Conservation (phyloP, 2,888 invertebrate genomes). For the Octodonta nipae region DNA sequence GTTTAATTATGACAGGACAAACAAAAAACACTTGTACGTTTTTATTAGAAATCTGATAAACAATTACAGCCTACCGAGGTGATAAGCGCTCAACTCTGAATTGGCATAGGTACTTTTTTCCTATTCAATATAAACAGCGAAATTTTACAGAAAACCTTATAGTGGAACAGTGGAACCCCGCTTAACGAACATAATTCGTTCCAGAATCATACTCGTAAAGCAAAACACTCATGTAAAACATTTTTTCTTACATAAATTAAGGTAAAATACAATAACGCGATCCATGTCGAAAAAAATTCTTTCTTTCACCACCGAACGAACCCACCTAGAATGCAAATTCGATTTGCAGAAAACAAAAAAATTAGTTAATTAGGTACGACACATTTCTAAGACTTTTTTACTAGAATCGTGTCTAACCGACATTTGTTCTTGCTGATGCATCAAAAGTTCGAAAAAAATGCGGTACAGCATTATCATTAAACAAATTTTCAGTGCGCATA, state of each 20-base stretch:
- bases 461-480: slow-evolving; percentile 1
- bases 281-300: not conserved
- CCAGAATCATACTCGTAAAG: slow-evolving; percentile 1
- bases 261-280: not conserved
- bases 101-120: no score
- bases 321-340: slow-evolving; percentile 1
- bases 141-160: no score
- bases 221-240: no score
- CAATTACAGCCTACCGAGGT: no score
- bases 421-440: slow-evolving; percentile 7
- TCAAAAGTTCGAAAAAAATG: not conserved
- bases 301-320: not conserved
- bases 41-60: no score
- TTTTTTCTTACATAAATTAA: not conserved
- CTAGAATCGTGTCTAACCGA: slow-evolving; percentile 4
- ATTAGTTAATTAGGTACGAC: not conserved
- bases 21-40: no score
- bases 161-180: slow-evolving; percentile 1
- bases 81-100: no score
- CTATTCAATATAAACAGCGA: no score
- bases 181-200: slow-evolving; percentile 1
- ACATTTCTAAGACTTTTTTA: not conserved
- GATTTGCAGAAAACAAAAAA: slow-evolving; percentile 4
- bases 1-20: no score
- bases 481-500: slow-evolving; percentile 1